Conservation (phyloP, 2,113 vertebrate species). For the Anolis carolinensis region DNA sequence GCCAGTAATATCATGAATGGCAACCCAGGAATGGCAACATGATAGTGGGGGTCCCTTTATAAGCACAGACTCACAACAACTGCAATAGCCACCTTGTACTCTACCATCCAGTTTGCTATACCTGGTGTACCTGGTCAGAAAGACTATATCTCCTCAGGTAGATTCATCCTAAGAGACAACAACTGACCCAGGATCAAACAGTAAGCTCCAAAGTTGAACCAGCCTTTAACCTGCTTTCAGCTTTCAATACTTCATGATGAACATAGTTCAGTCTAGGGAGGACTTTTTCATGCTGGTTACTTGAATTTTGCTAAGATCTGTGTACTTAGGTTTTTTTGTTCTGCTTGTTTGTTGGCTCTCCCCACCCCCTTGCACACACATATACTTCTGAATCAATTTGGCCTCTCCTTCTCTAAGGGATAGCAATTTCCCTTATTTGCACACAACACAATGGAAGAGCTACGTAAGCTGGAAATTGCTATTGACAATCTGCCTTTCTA, state of each 20-base stretch:
- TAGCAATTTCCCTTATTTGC: slow-evolving; percentile 44
- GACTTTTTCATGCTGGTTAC: not conserved
- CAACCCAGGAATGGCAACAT: too few relatives aligned
- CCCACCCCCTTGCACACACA: not conserved
- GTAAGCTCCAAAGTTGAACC: not conserved
- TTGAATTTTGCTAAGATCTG: not conserved
- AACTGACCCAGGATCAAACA: not conserved
- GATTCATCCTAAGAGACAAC: too few relatives aligned
- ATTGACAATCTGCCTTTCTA: slow-evolving; percentile 57
- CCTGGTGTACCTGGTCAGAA: too few relatives aligned
- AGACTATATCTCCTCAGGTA: too few relatives aligned
- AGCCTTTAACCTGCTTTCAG: not conserved
- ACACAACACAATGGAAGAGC: slow-evolving; percentile 31
- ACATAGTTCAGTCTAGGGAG: not conserved
- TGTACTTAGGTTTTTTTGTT: not conserved
- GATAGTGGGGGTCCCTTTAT: too few relatives aligned
- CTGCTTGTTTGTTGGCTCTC: not conserved
- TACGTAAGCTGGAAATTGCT: slow-evolving; percentile 45
- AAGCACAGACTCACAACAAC: too few relatives aligned
- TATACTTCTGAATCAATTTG: slow-evolving; percentile 12
- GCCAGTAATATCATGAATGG: too few relatives aligned
- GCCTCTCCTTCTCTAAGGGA: slow-evolving; percentile 46
- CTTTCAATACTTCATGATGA: not conserved
- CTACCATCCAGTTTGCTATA: too few relatives aligned
- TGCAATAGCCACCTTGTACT: too few relatives aligned